phyloP scores from a whole-genome alignment of 2,113 vertebrate species.

The Polypterus senegalus region DNA sequence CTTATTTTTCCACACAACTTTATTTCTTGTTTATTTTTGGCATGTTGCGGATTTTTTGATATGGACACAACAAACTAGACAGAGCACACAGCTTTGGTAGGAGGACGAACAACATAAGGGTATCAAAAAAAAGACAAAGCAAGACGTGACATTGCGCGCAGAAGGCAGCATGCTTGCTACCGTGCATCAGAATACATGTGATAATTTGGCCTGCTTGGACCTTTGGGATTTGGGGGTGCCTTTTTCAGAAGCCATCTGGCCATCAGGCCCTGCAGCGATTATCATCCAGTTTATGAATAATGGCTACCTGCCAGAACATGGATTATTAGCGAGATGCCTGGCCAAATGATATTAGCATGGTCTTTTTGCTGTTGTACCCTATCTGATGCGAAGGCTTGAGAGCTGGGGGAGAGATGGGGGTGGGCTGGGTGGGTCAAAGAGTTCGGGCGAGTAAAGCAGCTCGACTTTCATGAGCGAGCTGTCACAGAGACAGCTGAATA shows the following conservation, averaged over 20 bases:
- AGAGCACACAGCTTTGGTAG: neutral
- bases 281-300: constrained; percentile 24
- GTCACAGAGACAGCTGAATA: constrained; percentile 22
- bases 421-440: neutral
- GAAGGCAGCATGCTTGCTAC: neutral
- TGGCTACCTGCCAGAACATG: constrained; percentile 14
- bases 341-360: constrained; percentile 1
- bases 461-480: constrained; percentile 23
- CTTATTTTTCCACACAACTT: no score
- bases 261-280: constrained; percentile 6
- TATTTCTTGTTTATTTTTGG: no score
- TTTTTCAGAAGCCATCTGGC: constrained; percentile 2
- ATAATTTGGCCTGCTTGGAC: neutral
- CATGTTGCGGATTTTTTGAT: no score
- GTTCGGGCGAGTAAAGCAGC: constrained; percentile 2
- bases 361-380: neutral
- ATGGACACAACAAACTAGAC: no score
- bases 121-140: neutral
- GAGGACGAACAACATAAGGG: neutral
- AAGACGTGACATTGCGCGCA: neutral
- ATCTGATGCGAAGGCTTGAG: neutral
- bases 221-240: constrained; percentile 2
- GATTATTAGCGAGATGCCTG: constrained; percentile 11
- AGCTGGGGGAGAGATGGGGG: neutral
- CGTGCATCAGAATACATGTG: neutral